A percentile compares a stretch with the other conserved stretches of the same genome.
Evolutionary conservation across 1,140 invertebrate genomes (phyloP).

Genomic region (Pseudobourletiella spinata): DNA sequence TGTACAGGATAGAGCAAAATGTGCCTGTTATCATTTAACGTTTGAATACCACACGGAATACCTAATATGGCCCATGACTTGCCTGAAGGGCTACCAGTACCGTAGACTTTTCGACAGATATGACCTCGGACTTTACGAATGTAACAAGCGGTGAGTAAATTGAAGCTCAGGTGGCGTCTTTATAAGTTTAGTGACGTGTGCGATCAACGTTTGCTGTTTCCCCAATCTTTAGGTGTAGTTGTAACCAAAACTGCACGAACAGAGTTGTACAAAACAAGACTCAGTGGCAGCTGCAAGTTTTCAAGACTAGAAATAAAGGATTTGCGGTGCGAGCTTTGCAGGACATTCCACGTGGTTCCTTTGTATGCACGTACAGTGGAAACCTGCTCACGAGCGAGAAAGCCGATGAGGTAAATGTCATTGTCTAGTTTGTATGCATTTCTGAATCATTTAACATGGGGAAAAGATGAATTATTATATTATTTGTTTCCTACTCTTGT

Average conservation of each 20-base stretch:
- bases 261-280: constrained; percentile 1
- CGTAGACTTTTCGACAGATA: not conserved
- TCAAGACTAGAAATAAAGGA: not conserved
- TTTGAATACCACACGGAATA: not conserved
- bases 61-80: not conserved
- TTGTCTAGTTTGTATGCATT: too few relatives aligned
- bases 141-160: not conserved
- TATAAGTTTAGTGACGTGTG: too few relatives aligned
- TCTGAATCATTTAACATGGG: not conserved
- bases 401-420: not conserved
- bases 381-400: not conserved
- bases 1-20: not conserved
- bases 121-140: not conserved
- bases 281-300: not conserved
- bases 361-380: constrained; percentile 9
- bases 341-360: constrained; percentile 8
- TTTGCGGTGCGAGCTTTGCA: constrained; percentile 6
- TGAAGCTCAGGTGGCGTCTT: not conserved
- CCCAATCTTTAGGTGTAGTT: not conserved
- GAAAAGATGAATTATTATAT: not conserved
- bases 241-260: not conserved
- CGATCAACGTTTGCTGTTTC: not conserved
- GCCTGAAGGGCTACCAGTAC: not conserved
- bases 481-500: not conserved
- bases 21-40: not conserved